phyloP scores from a whole-genome alignment of 2,888 invertebrate species.

The Eledone cirrhosa region DNA sequence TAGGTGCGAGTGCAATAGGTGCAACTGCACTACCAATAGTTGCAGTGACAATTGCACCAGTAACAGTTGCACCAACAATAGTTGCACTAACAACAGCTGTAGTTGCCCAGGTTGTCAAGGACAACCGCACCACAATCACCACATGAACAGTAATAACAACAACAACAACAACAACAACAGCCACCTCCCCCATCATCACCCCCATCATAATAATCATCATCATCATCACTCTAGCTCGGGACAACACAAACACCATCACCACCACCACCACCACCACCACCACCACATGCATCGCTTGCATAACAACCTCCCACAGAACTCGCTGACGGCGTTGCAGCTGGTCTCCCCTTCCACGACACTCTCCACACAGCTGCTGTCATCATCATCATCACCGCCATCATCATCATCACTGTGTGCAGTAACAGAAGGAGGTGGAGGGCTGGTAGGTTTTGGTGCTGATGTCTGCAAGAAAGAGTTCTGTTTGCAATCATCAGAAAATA shows the following conservation, averaged over 20 bases:
- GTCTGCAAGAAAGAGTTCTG: conserved; percentile 16
- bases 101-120: background rate
- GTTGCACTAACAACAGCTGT: background rate
- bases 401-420: too few relatives aligned
- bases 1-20: background rate
- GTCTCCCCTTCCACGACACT: too few relatives aligned
- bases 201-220: background rate
- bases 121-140: background rate
- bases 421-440: too few relatives aligned
- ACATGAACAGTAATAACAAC: background rate
- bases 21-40: background rate
- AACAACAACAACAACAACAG: too few relatives aligned
- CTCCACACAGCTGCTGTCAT: too few relatives aligned
- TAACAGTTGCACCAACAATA: background rate
- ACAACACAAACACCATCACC: background rate
- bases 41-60: background rate
- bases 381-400: too few relatives aligned
- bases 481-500: background rate
- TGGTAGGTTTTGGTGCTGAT: too few relatives aligned
- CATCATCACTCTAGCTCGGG: too few relatives aligned
- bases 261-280: conserved; percentile 2
- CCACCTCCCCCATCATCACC: background rate
- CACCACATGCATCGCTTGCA: background rate
- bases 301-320: background rate
- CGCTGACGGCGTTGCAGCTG: too few relatives aligned